phyloP scores from a whole-genome alignment of 2,797 vertebrate species.

The Vireo griseus region DNA sequence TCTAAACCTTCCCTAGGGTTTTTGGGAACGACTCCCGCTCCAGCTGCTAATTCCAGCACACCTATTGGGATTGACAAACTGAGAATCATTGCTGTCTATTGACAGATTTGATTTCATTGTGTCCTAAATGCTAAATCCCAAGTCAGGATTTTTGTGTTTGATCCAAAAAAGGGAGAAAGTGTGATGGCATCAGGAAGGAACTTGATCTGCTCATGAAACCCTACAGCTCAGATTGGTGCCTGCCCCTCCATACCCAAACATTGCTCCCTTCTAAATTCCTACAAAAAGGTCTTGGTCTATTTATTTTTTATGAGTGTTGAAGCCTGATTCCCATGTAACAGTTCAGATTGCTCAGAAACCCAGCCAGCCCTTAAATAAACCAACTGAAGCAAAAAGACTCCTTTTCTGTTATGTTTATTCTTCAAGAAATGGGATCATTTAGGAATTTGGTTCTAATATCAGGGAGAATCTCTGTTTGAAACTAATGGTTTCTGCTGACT shows the following conservation, averaged over 20 bases:
- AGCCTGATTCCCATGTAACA: not conserved
- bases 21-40: not conserved
- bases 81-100: not conserved
- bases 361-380: not conserved
- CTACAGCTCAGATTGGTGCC: not conserved
- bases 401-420: not conserved
- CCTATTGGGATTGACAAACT: not conserved
- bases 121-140: not conserved
- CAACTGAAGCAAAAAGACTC: not conserved
- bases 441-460: constrained; percentile 3
- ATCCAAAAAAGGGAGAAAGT: not conserved
- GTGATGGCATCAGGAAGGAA: not conserved
- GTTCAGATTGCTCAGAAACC: not conserved
- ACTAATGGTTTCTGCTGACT: constrained; percentile 28
- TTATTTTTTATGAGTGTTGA: not conserved
- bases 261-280: not conserved
- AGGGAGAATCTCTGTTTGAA: constrained; percentile 25
- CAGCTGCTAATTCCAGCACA: not conserved
- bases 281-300: not conserved
- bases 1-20: not conserved
- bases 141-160: not conserved
- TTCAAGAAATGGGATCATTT: not conserved
- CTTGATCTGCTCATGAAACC: not conserved
- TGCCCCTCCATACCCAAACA: not conserved
- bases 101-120: not conserved